These are phyloP conservation scores for Ptychochromis oligacanthus DNA, from an alignment of 2,113 vertebrate species.

Conservation along the genomic window DNA sequence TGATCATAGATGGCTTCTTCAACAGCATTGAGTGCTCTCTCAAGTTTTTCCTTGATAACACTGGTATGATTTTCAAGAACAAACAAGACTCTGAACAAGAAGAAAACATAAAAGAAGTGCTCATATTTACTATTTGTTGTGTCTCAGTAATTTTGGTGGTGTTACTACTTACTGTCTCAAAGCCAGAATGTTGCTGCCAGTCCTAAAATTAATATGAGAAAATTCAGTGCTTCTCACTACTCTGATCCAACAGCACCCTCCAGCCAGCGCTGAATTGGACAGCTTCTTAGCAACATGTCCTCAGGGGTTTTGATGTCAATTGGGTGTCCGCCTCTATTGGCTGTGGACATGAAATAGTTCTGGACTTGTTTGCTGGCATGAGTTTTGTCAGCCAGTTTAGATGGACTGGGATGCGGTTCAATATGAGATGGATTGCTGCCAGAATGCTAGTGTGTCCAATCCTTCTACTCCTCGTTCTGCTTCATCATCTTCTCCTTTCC, in stretches of 20 bases:
- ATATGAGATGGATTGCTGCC: constrained; percentile 40
- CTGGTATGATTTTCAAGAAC: constrained; percentile 75
- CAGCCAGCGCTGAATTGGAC: constrained; percentile 25
- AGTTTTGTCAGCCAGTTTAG: constrained; percentile 48
- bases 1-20: constrained; percentile 90
- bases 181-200: constrained; percentile 8
- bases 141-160: background rate
- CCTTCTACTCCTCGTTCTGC: background rate
- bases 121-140: background rate
- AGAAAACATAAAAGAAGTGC: background rate
- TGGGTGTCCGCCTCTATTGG: constrained; percentile 35
- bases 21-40: constrained; percentile 87
- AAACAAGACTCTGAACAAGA: background rate
- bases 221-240: background rate
- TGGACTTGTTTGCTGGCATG: constrained; percentile 43
- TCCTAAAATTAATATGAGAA: constrained; percentile 18
- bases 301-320: constrained; percentile 34
- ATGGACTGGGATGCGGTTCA: constrained; percentile 50
- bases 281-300: constrained; percentile 22
- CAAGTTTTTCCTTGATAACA: constrained; percentile 90
- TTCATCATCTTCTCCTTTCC: background rate
- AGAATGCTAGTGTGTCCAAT: constrained; percentile 27
- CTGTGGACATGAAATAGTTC: constrained; percentile 31
- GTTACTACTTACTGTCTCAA: constrained; percentile 9
- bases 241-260: background rate